A percentile compares a stretch with the other conserved stretches of the same genome.
Conservation (phyloP, 2,888 invertebrate species). For the Leptarthrus brevirostris region DNA sequence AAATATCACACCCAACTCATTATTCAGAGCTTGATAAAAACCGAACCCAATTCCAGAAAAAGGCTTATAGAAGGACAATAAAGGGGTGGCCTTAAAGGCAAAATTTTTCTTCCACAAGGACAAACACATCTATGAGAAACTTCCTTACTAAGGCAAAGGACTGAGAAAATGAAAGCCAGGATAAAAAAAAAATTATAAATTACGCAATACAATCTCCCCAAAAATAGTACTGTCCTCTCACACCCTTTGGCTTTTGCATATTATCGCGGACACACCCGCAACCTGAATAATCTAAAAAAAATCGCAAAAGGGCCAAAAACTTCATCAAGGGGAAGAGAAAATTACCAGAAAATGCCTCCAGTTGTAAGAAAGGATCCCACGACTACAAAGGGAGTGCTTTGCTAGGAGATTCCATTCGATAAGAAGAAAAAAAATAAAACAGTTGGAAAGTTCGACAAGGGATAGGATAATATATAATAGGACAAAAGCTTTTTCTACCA, state of each 20-base stretch:
- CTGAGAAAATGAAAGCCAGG: background rate
- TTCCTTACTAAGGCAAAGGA: background rate
- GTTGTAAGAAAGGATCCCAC: slow-evolving; percentile 32
- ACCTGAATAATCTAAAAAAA: slow-evolving; percentile 15
- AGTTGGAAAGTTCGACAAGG: slow-evolving; percentile 37
- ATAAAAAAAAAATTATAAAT: slow-evolving; percentile 27
- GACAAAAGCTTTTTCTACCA: slow-evolving; percentile 25
- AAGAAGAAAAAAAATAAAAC: slow-evolving; percentile 16
- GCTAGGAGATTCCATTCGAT: slow-evolving; percentile 15
- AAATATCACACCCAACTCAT: slow-evolving; percentile 45
- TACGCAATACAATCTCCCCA: slow-evolving; percentile 38
- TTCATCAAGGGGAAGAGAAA: slow-evolving; percentile 31
- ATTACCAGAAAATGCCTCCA: slow-evolving; percentile 36
- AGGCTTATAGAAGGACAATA: slow-evolving; percentile 17
- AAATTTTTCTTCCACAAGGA: slow-evolving; percentile 6
- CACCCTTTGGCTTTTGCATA: slow-evolving; percentile 32
- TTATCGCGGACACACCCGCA: slow-evolving; percentile 44
- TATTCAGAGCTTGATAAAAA: slow-evolving; percentile 43
- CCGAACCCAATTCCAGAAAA: slow-evolving; percentile 11
- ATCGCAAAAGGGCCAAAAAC: slow-evolving; percentile 14
- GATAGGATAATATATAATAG: slow-evolving; percentile 39
- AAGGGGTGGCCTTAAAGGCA: slow-evolving; percentile 27
- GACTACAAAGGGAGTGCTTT: slow-evolving; percentile 17
- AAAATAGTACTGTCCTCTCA: slow-evolving; percentile 27
- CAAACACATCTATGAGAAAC: slow-evolving; percentile 10